phyloP scores from a whole-genome alignment of 2,888 invertebrate species.

The Eupsilia transversa region DNA sequence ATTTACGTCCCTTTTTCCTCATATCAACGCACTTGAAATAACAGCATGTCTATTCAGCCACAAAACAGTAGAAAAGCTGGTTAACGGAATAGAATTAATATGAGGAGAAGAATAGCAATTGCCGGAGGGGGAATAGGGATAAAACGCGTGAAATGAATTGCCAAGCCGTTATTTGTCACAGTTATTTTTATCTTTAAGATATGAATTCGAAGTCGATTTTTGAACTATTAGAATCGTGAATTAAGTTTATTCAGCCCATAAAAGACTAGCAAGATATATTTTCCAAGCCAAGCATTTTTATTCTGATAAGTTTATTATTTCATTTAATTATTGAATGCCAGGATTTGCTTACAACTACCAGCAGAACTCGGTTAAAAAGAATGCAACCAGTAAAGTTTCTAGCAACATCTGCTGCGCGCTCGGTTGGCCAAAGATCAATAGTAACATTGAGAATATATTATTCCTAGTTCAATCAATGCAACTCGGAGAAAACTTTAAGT shows the following conservation, averaged over 20 bases:
- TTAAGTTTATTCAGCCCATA: not conserved
- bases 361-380: not conserved
- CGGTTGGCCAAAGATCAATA: constrained; percentile 9
- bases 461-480: constrained; percentile 17
- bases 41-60: constrained; percentile 28
- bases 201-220: constrained; percentile 12
- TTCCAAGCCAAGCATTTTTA: not conserved
- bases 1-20: constrained; percentile 3
- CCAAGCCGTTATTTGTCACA: constrained; percentile 21
- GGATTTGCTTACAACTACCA: not conserved
- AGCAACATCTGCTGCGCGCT: constrained; percentile 25
- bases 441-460: not conserved
- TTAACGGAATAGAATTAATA: constrained; percentile 31
- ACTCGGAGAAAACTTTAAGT: not conserved
- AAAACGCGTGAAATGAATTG: constrained; percentile 32
- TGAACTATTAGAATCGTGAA: not conserved
- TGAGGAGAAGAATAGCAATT: constrained; percentile 20
- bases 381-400: not conserved
- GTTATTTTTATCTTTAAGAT: constrained; percentile 14
- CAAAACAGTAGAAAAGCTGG: constrained; percentile 9
- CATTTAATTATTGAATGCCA: not conserved
- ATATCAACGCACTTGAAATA: constrained; percentile 23
- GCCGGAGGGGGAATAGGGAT: constrained; percentile 18
- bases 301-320: not conserved
- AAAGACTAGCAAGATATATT: not conserved